phyloP scores from a whole-genome alignment of 2,888 invertebrate genomes.

The Platypus cylindrus region DNA sequence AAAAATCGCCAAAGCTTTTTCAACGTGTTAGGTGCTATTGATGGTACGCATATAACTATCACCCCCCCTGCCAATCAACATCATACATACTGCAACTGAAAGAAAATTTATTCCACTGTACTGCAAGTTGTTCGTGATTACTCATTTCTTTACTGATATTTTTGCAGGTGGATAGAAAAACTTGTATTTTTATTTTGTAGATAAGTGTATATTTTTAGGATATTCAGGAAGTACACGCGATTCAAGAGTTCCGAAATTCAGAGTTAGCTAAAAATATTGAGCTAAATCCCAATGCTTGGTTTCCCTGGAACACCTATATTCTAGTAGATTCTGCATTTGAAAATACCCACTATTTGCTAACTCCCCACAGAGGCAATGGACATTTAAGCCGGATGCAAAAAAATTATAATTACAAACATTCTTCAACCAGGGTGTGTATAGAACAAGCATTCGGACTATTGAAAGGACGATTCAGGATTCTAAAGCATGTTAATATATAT shows the following conservation, averaged over 20 bases:
- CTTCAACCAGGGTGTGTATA: conserved; percentile 1
- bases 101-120: not conserved
- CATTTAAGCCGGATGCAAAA: conserved; percentile 1
- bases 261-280: not conserved
- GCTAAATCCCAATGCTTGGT: not conserved
- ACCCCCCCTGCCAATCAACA: not conserved
- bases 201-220: not conserved
- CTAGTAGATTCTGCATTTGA: conserved; percentile 1
- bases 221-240: not conserved
- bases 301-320: not conserved
- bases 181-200: not conserved
- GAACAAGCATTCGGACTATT: conserved; percentile 1
- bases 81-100: not conserved
- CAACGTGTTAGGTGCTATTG: not conserved
- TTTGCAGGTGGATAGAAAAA: not conserved
- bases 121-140: not conserved
- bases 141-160: conserved; percentile 1
- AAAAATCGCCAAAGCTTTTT: not conserved
- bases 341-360: conserved; percentile 1
- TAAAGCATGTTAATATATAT: conserved; percentile 2
- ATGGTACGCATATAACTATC: not conserved
- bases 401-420: conserved; percentile 4
- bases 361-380: conserved; percentile 1
- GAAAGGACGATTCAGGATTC: conserved; percentile 1
- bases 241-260: not conserved